phyloP scores from a whole-genome alignment of 2,113 vertebrate genomes.

The Sapayoa aenigma region DNA sequence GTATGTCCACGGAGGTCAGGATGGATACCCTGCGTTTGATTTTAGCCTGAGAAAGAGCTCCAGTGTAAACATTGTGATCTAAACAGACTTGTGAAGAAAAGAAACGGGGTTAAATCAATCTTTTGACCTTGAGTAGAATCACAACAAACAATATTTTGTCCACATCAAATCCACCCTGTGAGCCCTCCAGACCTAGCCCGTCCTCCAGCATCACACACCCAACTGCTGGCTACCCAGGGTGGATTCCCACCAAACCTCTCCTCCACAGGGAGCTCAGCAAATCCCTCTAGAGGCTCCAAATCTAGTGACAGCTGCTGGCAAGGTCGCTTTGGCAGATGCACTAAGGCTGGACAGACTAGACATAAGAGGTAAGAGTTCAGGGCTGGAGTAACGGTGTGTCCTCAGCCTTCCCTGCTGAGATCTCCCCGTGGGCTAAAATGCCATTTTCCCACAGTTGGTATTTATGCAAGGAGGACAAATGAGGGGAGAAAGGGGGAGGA shows the following conservation, averaged over 20 bases:
- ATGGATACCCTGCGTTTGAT: fast-evolving
- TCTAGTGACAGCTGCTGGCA: background rate
- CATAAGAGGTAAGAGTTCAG: background rate
- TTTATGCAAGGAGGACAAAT: background rate
- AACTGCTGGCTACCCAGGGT: background rate
- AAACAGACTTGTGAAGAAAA: background rate
- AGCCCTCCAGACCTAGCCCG: background rate
- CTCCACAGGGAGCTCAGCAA: background rate
- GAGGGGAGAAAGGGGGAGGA: background rate
- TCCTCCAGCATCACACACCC: background rate
- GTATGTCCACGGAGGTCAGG: background rate
- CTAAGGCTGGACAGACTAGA: background rate
- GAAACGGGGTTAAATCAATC: fast-evolving
- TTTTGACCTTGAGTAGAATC: background rate
- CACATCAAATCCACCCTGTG: background rate
- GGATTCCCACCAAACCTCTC: background rate
- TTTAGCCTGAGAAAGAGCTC: background rate
- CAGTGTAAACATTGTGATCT: background rate
- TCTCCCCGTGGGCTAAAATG: background rate
- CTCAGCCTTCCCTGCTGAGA: background rate
- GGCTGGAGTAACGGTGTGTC: background rate
- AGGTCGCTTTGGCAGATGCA: fast-evolving
- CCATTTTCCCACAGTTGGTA: background rate
- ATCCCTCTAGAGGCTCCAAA: background rate
- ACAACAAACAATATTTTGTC: background rate